Evolutionary conservation across 1,140 invertebrate species (phyloP), one percentile per base, ranked within the genome.

Genomic region (Drosophila chauvacae): DNA sequence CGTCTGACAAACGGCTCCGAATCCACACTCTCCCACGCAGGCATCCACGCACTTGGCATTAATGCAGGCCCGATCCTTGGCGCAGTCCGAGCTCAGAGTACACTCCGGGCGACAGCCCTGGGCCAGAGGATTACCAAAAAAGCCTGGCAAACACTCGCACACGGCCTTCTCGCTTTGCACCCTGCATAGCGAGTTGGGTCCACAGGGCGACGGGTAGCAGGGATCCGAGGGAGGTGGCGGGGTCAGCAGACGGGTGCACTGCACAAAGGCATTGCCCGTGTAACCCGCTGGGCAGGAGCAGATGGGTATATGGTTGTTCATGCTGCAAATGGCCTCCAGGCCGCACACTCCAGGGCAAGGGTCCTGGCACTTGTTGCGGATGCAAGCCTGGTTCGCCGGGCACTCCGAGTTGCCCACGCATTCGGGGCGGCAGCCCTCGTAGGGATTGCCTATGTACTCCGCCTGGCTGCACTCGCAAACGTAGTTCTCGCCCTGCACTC

Each of bases 11-110:
- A 94, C 45, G n/a, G 94, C 94, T 61, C 94, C 94, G 33, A 94
- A 92, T 28, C 94, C 94, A 64, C 94, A 95, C 18, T 93, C 96
- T 42, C 96, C 96, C 11, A 95, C 94, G 83, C 97, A 98, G 45
- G 97, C 96, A 93, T 97, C 96, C 68, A 95, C 94, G 91, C 97
- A 98, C 91, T 96, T 96, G 35, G 95, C 95, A 48, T 94, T 94
- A 33, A 97, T 95, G 82, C 96, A 97, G n/a, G 96, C 96, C 30
- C 94, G 94, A 44, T 95, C 95, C 87, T 95, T 96, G 13, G 95
- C 94, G 91, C 97, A 97, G 79, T 97, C 97, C 0, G 95, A 96
- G 83, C 96, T 97, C 2, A 95, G 94, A 1, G 97, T 93, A 93
- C 96, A 97, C 91, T 97, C 96, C 0, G 96, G 96, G 73, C 95